These are phyloP conservation scores for Polypterus senegalus DNA, from an alignment of 2,113 vertebrate genomes.

Conservation along the genomic window DNA sequence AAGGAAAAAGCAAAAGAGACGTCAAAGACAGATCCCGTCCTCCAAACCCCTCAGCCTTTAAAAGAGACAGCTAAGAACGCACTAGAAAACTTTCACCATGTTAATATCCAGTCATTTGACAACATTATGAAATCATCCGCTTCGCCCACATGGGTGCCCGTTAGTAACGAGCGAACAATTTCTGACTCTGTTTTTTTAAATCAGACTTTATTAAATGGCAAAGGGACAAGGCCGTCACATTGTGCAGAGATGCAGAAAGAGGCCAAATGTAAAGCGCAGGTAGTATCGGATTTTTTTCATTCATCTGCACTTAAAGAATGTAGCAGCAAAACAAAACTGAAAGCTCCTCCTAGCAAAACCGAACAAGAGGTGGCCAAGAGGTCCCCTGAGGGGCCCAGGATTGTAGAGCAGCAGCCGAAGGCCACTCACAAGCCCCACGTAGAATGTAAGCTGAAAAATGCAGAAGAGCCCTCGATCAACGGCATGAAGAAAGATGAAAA, in stretches of 20 bases:
- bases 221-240: conserved; percentile 39
- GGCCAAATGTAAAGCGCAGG: conserved; percentile 45
- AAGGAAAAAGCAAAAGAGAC: conserved; percentile 72
- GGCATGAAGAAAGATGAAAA: conserved; percentile 65
- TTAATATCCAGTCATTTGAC: conserved; percentile 63
- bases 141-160: conserved; percentile 36
- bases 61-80: conserved; percentile 53
- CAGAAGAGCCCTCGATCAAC: conserved; percentile 35
- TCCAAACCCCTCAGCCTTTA: conserved; percentile 52
- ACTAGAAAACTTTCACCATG: conserved; percentile 62
- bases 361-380: conserved; percentile 45
- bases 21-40: conserved; percentile 38
- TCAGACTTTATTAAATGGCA: conserved; percentile 21
- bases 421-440: conserved; percentile 36
- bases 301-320: conserved; percentile 49
- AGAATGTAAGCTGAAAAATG: conserved; percentile 48
- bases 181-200: conserved; percentile 23
- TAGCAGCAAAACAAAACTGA: conserved; percentile 52
- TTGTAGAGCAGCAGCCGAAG: conserved; percentile 34
- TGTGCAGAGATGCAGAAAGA: conserved; percentile 46
- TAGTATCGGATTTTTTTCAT: conserved; percentile 49
- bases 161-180: conserved; percentile 30
- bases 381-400: conserved; percentile 32
- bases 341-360: conserved; percentile 37
- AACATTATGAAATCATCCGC: conserved; percentile 47